These are phyloP conservation scores for Netelia fuscicornis DNA, from an alignment of 2,888 invertebrate genomes.

Conservation along the genomic window DNA sequence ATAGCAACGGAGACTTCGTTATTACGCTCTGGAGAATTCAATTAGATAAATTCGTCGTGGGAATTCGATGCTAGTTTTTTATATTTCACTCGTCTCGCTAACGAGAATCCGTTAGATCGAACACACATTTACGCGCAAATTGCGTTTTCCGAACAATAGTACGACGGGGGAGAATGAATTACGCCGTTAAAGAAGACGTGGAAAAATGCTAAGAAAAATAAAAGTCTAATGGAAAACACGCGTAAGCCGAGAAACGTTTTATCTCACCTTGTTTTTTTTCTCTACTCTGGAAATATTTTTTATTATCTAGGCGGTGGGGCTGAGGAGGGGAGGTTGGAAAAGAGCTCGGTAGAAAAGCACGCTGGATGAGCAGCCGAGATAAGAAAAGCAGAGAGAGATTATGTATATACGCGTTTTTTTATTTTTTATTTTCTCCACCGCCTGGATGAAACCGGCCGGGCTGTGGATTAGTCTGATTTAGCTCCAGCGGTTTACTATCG, in stretches of 20 bases:
- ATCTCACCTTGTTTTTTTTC: neutral
- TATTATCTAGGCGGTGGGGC: neutral
- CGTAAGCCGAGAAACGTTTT: constrained; percentile 28
- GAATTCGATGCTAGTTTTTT: constrained; percentile 63
- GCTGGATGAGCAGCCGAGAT: constrained; percentile 57
- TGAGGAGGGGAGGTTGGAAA: neutral
- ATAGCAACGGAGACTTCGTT: constrained; percentile 67
- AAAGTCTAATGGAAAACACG: neutral
- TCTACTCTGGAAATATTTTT: constrained; percentile 28
- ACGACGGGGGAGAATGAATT: too few species aligned
- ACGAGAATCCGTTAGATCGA: constrained; percentile 2
- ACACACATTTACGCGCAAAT: neutral
- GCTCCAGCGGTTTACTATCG: constrained; percentile 59
- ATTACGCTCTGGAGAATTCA: constrained; percentile 75
- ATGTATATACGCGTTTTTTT: constrained; percentile 1
- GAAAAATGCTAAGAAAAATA: neutral
- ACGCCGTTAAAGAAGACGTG: too few species aligned
- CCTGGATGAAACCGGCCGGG: constrained; percentile 57
- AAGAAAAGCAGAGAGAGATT: constrained; percentile 35
- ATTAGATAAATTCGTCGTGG: constrained; percentile 75
- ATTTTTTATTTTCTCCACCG: constrained; percentile 17
- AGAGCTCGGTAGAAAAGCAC: constrained; percentile 25
- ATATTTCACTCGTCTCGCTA: neutral
- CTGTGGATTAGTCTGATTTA: constrained; percentile 69
- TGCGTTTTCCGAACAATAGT: neutral